phyloP scores from a whole-genome alignment of 2,797 vertebrate species.

The Natrix natrix region DNA sequence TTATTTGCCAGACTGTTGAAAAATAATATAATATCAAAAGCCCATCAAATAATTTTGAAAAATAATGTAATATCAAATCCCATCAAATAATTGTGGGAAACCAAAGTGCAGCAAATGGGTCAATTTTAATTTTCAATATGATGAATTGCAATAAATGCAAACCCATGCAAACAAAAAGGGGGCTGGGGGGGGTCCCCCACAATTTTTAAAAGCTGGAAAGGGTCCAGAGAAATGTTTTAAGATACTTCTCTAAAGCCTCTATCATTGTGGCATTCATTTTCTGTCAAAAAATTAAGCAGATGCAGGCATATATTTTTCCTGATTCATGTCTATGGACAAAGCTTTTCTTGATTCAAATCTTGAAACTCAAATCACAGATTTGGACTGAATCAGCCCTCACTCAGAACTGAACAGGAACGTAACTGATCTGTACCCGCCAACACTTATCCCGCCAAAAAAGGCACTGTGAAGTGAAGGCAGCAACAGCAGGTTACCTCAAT shows the following conservation, averaged over 20 bases:
- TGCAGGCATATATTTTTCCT: background rate
- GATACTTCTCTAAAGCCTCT: background rate
- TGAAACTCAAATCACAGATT: background rate
- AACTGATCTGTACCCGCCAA: background rate
- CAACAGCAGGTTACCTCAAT: conserved; percentile 59
- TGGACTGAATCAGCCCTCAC: background rate
- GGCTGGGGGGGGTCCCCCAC: background rate
- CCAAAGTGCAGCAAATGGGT: background rate
- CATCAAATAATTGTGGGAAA: background rate
- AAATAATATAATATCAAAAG: background rate
- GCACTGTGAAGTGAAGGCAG: background rate
- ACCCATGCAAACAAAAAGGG: background rate
- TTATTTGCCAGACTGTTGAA: background rate
- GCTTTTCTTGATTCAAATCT: background rate
- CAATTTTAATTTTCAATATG: background rate
- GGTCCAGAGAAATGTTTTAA: background rate
- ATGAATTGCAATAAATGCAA: background rate
- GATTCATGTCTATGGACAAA: background rate
- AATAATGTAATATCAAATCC: background rate
- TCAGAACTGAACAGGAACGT: background rate
- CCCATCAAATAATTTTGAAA: background rate
- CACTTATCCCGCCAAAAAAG: background rate
- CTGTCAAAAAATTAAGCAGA: background rate
- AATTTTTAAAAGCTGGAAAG: background rate
- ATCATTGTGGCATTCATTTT: background rate